Base-by-base conservation (phyloP, 37 sponge, comb jelly and placozoan genomes). In the Mnemiopsis leidyi region DNA sequence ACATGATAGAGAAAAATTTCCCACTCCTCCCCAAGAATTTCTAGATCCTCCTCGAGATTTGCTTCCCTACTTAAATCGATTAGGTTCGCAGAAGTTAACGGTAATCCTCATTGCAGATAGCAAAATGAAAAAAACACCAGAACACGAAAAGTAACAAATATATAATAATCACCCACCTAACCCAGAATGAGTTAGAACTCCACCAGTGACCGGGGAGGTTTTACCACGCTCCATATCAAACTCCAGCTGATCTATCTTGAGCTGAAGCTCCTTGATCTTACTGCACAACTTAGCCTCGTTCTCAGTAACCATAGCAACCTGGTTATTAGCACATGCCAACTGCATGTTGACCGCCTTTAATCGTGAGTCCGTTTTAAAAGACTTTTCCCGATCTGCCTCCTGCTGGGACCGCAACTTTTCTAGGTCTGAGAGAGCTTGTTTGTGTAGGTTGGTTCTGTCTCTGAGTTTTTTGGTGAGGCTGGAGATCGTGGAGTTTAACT, bases 131-230 rank as follows among this genome's bases (percentile, higher is more conserved):
- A 48, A 48, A 18, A 48, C 5, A 48, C 61, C 61, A 48, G 13
- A 48, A 48, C 13, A 48, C 61, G 13, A 48, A 48, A 48, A n/a
- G n/a, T 67, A 20, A 67, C 68, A 67, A 67, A 20, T 21, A 67
- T 67, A 21, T 20, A 67, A 21, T 20, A 21, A 20, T 67, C 20
- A 71, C 30, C 30, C 3, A 77, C 79, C 90, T 1, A 85, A 0
- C 0, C 90, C 25, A 37, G 90, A 85, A 61, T 85, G 90, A 40
- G 38, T 85, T 0, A 85, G 61, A 85, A 85, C 90, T 36, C 79
- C 79, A 21, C 79, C 79, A 3, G 73, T 23, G 21, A 23, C 25
- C 1, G 36, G 32, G 33, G 20, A 13, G 9, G 34, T 3, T 36
- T 32, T 77, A 28, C 79, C 32, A 1, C 79, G 1, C 36, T 32